Percentiles rank a stretch among this genome's conserved stretches.
Conservation (phyloP, 2,888 invertebrate genomes). For the Noctua janthe region DNA sequence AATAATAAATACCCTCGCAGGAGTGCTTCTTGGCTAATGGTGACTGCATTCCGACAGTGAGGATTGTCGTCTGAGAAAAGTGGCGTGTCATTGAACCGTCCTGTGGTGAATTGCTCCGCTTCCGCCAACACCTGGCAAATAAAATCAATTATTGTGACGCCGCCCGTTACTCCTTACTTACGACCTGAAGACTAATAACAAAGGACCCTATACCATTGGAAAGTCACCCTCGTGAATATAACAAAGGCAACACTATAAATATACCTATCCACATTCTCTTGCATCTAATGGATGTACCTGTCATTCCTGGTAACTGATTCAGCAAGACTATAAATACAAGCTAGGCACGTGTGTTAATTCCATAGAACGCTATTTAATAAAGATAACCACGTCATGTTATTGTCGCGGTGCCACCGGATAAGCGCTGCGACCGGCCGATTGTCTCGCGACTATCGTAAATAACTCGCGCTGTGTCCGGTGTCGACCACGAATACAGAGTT, state of each 20-base stretch:
- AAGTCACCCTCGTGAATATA: conserved; percentile 55
- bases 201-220: conserved; percentile 42
- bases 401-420: conserved; percentile 89
- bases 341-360: conserved; percentile 86
- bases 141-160: conserved; percentile 80
- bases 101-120: conserved; percentile 82
- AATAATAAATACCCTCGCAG: conserved; percentile 68
- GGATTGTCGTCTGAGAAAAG: conserved; percentile 76
- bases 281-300: conserved; percentile 69
- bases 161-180: conserved; percentile 69
- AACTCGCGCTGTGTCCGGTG: conserved; percentile 88
- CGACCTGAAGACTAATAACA: conserved; percentile 31
- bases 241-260: conserved; percentile 61
- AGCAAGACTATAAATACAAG: conserved; percentile 82
- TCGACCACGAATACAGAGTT: conserved; percentile 86
- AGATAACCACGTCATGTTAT: conserved; percentile 89
- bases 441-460: conserved; percentile 89
- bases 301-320: conserved; percentile 82
- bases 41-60: conserved; percentile 81
- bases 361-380: conserved; percentile 87
- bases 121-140: conserved; percentile 82
- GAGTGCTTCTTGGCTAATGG: conserved; percentile 70
- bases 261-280: conserved; percentile 65
- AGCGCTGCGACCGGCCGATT: conserved; percentile 87
- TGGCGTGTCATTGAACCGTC: conserved; percentile 86